Evolutionary conservation across 2,113 vertebrate species (phyloP).

Genomic region (Polyodon spathula): DNA sequence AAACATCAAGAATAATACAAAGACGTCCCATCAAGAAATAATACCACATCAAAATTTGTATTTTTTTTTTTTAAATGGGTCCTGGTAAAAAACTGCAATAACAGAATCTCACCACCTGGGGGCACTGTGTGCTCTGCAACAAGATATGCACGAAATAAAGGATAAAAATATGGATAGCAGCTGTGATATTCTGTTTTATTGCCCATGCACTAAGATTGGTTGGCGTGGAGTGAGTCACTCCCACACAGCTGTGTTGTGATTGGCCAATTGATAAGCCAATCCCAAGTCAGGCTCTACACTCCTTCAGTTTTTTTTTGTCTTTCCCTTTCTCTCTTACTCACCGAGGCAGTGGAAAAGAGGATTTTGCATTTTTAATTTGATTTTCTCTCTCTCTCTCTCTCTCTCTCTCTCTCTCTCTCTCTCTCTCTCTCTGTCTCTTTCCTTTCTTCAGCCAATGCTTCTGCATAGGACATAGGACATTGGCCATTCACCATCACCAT

Average conservation of each 20-base stretch:
- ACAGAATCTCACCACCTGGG: no score
- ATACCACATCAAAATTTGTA: no score
- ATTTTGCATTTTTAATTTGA: no score
- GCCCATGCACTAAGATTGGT: no score
- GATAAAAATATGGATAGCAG: background rate
- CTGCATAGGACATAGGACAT: conserved; percentile 66
- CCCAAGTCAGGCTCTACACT: background rate
- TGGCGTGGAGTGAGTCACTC: background rate
- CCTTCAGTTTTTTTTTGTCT: background rate
- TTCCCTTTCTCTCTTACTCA: background rate
- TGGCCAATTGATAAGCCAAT: background rate
- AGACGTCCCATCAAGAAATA: no score
- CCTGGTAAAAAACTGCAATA: no score
- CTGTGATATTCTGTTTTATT: background rate
- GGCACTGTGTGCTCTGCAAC: no score
- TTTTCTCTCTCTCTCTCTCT: conserved; percentile 25
- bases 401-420: conserved; percentile 16
- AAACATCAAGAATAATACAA: no score
- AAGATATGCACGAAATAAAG: no score
- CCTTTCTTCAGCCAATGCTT: conserved; percentile 38
- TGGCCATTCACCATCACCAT: conserved; percentile 55
- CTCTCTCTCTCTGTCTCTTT: conserved; percentile 23
- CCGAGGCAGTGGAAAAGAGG: no score
- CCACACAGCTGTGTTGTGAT: background rate
- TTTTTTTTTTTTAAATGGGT: no score